Conservation (phyloP, 2,888 invertebrate genomes). For the Tryphoninae sp. region DNA sequence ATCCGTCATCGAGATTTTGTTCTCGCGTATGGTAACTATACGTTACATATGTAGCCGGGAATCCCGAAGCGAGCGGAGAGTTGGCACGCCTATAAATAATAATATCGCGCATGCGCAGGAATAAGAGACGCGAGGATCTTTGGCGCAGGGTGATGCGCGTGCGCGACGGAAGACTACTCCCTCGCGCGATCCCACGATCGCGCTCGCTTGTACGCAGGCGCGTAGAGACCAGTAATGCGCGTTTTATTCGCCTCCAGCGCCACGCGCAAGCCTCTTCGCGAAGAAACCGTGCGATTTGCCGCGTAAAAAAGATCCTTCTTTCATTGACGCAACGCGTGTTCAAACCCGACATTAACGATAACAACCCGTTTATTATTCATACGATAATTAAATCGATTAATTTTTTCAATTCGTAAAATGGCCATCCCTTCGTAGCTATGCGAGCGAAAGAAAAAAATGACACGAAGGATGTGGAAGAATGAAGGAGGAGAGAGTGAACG, state of each 20-base stretch:
- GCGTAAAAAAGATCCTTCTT: too few species aligned
- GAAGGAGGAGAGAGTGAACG: conserved; percentile 8
- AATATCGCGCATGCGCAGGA: conserved; percentile 44
- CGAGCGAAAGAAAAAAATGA: not conserved
- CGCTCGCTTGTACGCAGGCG: not conserved
- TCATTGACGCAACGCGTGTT: conserved; percentile 11
- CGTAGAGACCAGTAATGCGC: conserved; percentile 9
- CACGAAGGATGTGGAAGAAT: conserved; percentile 39
- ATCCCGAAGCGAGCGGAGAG: conserved; percentile 1
- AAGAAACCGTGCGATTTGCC: not conserved
- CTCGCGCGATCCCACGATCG: conserved; percentile 55
- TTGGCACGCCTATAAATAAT: conserved; percentile 50
- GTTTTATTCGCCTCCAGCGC: conserved; percentile 50
- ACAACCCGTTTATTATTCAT: too few species aligned
- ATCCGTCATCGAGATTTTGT: conserved; percentile 42
- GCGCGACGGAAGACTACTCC: conserved; percentile 36
- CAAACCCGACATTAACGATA: not conserved
- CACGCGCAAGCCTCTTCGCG: conserved; percentile 1
- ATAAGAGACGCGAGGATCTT: conserved; percentile 25
- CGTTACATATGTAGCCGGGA: not conserved
- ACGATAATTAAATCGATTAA: not conserved
- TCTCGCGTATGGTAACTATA: not conserved
- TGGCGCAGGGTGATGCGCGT: conserved; percentile 33
- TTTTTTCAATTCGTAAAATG: not conserved
- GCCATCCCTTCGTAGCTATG: not conserved